Base-by-base conservation (phyloP, 2,888 invertebrate species). In the Yponomeuta malinellus region DNA sequence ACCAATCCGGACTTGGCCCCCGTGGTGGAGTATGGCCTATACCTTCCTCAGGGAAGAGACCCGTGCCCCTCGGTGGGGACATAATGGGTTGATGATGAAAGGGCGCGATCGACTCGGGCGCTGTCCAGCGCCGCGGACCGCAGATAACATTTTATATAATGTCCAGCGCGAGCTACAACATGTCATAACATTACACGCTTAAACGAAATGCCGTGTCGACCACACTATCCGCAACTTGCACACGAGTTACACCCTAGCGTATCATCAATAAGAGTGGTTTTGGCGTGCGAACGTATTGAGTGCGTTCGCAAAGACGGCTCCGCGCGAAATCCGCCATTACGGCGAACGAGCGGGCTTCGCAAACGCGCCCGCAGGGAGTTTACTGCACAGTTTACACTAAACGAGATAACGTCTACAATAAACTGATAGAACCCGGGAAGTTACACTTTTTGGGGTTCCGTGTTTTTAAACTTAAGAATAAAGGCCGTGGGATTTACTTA, bases 311-410 rank as follows among this genome's bases (percentile, higher is more conserved):
- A 73, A 72, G 73, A 72, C 68, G 69, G 72, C 73, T 72, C 69
- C 70, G 72, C 72, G 69, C 69, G 69, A 72, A 71, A 73, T 70
- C 72, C 73, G 73, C 73, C 71, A 73, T 73, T 73, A 73, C 63
- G 69, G n/a, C 71, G 71, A 72, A 71, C 64, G 63, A 72, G 71
- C 73, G 74, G 74, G 74, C 74, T 72, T 72, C 75, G 73, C 76
- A 76, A 78, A 76, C 74, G 74, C 75, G 74, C 71, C 78, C 74
- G 72, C 33, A 75, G 75, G 78, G 73, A 76, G 75, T 77, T 75
- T 76, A 75, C 75, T 37, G 75, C 70, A 75, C 78, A 78, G 76
- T 80, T 80, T 78, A 78, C 78, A 78, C 77, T 76, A 64, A 64
- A 64, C 23, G 31, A 64, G 64, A 64, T 64, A 64, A 64, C 64